phyloP scores from a whole-genome alignment of 2,888 invertebrate genomes.

The Platycheirus albimanus region DNA sequence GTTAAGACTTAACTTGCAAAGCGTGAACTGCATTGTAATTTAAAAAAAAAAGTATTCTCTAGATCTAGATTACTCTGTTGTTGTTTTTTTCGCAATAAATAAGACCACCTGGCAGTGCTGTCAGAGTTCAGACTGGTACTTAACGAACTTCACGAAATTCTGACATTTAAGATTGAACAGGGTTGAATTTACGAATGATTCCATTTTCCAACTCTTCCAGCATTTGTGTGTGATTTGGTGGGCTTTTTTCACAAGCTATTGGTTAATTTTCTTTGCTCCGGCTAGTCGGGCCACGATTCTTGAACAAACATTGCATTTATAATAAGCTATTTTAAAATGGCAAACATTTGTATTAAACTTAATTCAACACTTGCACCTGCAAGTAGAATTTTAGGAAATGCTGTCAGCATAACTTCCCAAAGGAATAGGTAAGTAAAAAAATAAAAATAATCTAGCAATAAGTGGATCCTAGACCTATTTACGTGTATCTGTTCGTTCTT shows the following conservation, averaged over 20 bases:
- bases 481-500: slow-evolving; percentile 6
- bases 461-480: neutral
- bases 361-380: slow-evolving; percentile 71
- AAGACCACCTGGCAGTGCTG: no score
- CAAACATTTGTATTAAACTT: slow-evolving; percentile 75
- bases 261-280: slow-evolving; percentile 8
- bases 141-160: slow-evolving; percentile 3
- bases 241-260: neutral
- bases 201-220: slow-evolving; percentile 9
- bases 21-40: no score
- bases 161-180: neutral
- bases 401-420: slow-evolving; percentile 64
- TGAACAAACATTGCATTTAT: neutral
- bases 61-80: no score
- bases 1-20: no score
- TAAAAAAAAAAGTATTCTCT: no score
- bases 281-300: neutral
- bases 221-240: no score
- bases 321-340: slow-evolving; percentile 56
- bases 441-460: neutral
- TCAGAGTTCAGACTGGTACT: neutral
- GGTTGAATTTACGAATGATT: neutral
- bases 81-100: no score
- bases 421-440: slow-evolving; percentile 75
- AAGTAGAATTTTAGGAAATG: slow-evolving; percentile 74